A percentile compares a stretch with the other conserved stretches of the same genome.
These are phyloP conservation scores for Leuciscus idus DNA, from an alignment of 2,113 vertebrate species.

Conservation along the genomic window DNA sequence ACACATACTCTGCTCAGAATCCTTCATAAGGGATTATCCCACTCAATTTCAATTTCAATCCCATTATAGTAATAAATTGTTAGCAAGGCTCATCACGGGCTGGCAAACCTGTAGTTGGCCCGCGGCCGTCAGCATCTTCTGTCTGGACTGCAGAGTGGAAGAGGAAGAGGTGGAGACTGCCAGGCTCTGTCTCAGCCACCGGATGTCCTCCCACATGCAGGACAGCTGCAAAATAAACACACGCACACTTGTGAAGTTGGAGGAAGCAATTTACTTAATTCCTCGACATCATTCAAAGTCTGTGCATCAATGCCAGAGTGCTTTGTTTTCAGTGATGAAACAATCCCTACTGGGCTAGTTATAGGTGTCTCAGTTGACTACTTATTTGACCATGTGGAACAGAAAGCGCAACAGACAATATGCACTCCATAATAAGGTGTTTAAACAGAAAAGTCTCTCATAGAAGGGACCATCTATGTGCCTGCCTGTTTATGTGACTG, in stretches of 20 bases:
- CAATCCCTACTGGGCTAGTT: not conserved
- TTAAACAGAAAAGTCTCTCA: not conserved
- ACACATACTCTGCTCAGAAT: constrained; percentile 3
- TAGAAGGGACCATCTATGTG: not conserved
- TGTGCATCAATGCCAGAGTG: constrained; percentile 8
- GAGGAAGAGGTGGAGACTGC: constrained; percentile 91
- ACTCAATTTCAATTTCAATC: constrained; percentile 51
- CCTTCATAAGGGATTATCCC: constrained; percentile 42
- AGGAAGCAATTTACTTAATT: constrained; percentile 28
- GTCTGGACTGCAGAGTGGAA: constrained; percentile 88
- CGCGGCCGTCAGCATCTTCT: constrained; percentile 94
- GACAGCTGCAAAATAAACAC: constrained; percentile 83
- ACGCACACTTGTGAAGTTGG: not conserved
- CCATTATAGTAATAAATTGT: constrained; percentile 41
- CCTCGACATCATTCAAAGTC: constrained; percentile 25
- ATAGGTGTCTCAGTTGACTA: not conserved
- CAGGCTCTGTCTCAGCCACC: constrained; percentile 92
- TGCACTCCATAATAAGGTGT: not conserved
- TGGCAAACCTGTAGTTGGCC: constrained; percentile 89
- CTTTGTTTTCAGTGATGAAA: constrained; percentile 3
- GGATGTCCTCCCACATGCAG: constrained; percentile 98
- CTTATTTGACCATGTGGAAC: not conserved
- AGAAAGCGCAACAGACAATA: not conserved
- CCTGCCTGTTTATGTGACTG: not conserved
- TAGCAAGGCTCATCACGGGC: constrained; percentile 42